Percentiles rank a stretch among this genome's conserved stretches.
phyloP scores from a whole-genome alignment of 2,113 vertebrate genomes.

The Corythoichthys haematopterus region DNA sequence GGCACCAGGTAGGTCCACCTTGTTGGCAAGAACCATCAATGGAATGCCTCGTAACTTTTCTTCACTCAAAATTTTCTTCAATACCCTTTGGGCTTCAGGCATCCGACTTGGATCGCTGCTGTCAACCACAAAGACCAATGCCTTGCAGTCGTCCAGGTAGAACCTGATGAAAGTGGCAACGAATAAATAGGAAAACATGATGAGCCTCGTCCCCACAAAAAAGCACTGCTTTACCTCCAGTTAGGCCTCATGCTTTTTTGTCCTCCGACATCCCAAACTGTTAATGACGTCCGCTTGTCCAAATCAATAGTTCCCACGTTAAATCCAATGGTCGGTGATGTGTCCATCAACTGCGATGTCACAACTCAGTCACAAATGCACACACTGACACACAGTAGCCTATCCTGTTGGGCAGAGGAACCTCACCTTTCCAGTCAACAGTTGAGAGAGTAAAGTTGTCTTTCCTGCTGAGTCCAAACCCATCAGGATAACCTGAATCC shows the following conservation, averaged over 20 bases:
- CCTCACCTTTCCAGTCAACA: slow-evolving; percentile 67
- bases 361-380: not conserved
- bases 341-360: slow-evolving; percentile 63
- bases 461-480: slow-evolving; percentile 76
- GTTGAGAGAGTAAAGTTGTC: slow-evolving; percentile 73
- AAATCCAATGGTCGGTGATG: slow-evolving; percentile 83
- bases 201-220: not conserved
- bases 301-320: slow-evolving; percentile 78
- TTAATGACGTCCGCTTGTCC: slow-evolving; percentile 69
- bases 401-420: not conserved
- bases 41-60: slow-evolving; percentile 70
- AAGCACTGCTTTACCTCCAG: slow-evolving; percentile 67
- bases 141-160: slow-evolving; percentile 74
- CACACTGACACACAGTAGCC: not conserved
- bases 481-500: slow-evolving; percentile 57
- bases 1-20: slow-evolving; percentile 74
- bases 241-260: slow-evolving; percentile 75
- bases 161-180: slow-evolving; percentile 23
- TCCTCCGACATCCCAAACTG: slow-evolving; percentile 84
- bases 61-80: slow-evolving; percentile 69
- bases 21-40: slow-evolving; percentile 86
- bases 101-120: slow-evolving; percentile 71
- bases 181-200: not conserved
- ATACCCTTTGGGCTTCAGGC: slow-evolving; percentile 63
- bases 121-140: slow-evolving; percentile 82